A percentile compares a stretch with the other conserved stretches of the same genome.
Conservation (phyloP, 64 coral and sea anemone genomes). For the Pachyseris speciosa region DNA sequence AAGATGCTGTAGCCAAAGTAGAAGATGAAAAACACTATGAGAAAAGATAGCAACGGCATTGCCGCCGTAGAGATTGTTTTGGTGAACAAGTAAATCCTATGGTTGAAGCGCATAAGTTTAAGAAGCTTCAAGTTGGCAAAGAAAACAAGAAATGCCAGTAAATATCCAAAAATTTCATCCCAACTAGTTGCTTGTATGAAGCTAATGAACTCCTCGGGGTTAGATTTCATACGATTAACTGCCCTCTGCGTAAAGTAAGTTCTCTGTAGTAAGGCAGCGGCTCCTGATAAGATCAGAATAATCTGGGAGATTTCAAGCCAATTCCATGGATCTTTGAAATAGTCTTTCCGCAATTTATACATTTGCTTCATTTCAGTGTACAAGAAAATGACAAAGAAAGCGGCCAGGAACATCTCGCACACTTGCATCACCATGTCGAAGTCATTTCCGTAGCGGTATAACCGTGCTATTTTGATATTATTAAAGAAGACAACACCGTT, state of each 20-base stretch:
- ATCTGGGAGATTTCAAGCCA: slow-evolving; percentile 70
- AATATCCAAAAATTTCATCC: slow-evolving; percentile 84
- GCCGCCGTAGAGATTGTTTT: slow-evolving; percentile 69
- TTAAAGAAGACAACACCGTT: slow-evolving; percentile 84
- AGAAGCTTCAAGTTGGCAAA: slow-evolving; percentile 89
- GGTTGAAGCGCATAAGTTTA: slow-evolving; percentile 87
- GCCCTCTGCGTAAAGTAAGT: slow-evolving; percentile 67
- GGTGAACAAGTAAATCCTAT: slow-evolving; percentile 79
- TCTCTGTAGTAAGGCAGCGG: slow-evolving; percentile 70
- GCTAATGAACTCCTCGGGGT: slow-evolving; percentile 69
- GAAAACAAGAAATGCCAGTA: slow-evolving; percentile 79
- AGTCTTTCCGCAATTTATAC: slow-evolving; percentile 56
- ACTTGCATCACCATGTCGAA: slow-evolving; percentile 39
- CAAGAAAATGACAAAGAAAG: slow-evolving; percentile 69
- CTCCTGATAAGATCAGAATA: slow-evolving; percentile 56
- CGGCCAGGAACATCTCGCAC: slow-evolving; percentile 76
- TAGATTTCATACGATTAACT: slow-evolving; percentile 61
- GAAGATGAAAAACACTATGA: slow-evolving; percentile 81
- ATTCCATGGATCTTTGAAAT: slow-evolving; percentile 87
- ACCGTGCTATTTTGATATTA: slow-evolving; percentile 79
- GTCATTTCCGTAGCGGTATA: slow-evolving; percentile 59
- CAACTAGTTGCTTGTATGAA: slow-evolving; percentile 66
- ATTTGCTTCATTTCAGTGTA: slow-evolving; percentile 77
- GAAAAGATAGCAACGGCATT: slow-evolving; percentile 77
- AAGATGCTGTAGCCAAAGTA: slow-evolving; percentile 74